These are phyloP conservation scores for Rhinoptilus africanus DNA, from an alignment of 2,113 vertebrate genomes.

Conservation along the genomic window DNA sequence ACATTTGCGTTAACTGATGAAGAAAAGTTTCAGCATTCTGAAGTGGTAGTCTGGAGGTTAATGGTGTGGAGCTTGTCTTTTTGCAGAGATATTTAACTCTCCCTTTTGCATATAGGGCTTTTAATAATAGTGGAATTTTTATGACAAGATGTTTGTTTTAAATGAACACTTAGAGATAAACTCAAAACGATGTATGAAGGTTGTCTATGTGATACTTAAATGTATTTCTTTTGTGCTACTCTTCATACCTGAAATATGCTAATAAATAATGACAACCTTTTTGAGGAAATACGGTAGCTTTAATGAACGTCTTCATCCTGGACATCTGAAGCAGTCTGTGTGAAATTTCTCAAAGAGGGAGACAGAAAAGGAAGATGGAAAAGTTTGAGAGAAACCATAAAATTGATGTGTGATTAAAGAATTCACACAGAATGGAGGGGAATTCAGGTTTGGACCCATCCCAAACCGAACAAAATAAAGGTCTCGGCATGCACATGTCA, in stretches of 20 bases:
- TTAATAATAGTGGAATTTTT: background rate
- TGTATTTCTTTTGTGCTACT: background rate
- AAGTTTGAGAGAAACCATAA: background rate
- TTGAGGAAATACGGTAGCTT: background rate
- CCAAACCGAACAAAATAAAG: background rate
- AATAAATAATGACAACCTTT: background rate
- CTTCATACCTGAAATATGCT: background rate
- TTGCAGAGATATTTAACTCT: background rate
- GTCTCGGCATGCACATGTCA: background rate
- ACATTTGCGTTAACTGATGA: background rate
- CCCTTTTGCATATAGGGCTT: background rate
- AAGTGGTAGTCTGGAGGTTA: background rate
- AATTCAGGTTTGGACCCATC: background rate
- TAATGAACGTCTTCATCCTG: background rate
- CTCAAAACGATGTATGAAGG: background rate
- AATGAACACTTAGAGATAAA: background rate
- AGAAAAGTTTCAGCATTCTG: background rate
- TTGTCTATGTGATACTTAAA: background rate
- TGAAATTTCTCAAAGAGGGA: background rate
- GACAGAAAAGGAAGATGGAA: background rate
- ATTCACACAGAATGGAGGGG: background rate
- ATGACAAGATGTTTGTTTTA: background rate
- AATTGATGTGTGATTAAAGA: background rate
- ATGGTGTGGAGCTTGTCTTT: background rate
- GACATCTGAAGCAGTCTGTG: background rate